Percentiles rank a stretch among this genome's conserved stretches.
Evolutionary conservation across 2,888 invertebrate genomes (phyloP).

Genomic region (Pandemis heparana): DNA sequence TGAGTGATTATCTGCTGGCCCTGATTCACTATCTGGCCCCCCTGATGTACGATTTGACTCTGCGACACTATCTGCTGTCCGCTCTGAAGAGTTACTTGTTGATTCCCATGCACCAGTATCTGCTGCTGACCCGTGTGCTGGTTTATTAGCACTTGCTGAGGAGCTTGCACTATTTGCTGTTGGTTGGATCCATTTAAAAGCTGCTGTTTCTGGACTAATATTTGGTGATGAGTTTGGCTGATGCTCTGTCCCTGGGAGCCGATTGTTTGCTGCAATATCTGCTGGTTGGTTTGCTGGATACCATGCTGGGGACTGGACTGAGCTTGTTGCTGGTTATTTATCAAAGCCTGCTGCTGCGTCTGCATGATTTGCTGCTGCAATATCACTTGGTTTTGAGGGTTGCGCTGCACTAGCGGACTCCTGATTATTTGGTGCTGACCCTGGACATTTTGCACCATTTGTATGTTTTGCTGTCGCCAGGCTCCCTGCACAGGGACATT

Average conservation of each 20-base stretch:
- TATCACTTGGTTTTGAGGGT: slow-evolving; percentile 82
- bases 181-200: slow-evolving; percentile 84
- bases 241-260: slow-evolving; percentile 82
- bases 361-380: slow-evolving; percentile 86
- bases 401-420: slow-evolving; percentile 77
- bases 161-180: slow-evolving; percentile 81
- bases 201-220: slow-evolving; percentile 85
- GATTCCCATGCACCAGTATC: slow-evolving; percentile 81
- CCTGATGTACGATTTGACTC: slow-evolving; percentile 80
- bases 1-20: slow-evolving; percentile 78
- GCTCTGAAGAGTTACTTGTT: slow-evolving; percentile 80
- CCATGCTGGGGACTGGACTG: slow-evolving; percentile 84
- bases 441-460: slow-evolving; percentile 83
- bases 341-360: slow-evolving; percentile 78
- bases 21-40: slow-evolving; percentile 78
- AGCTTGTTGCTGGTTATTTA: slow-evolving; percentile 74
- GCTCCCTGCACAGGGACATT: slow-evolving; percentile 73
- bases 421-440: slow-evolving; percentile 83
- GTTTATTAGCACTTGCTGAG: slow-evolving; percentile 82
- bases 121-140: slow-evolving; percentile 81
- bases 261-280: slow-evolving; percentile 87
- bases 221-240: slow-evolving; percentile 81
- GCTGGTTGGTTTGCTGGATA: slow-evolving; percentile 84
- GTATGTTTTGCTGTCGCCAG: slow-evolving; percentile 82
- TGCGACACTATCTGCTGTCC: slow-evolving; percentile 81